Base-by-base conservation (phyloP, 2,113 vertebrate species). In the Argyrosomus japonicus region DNA sequence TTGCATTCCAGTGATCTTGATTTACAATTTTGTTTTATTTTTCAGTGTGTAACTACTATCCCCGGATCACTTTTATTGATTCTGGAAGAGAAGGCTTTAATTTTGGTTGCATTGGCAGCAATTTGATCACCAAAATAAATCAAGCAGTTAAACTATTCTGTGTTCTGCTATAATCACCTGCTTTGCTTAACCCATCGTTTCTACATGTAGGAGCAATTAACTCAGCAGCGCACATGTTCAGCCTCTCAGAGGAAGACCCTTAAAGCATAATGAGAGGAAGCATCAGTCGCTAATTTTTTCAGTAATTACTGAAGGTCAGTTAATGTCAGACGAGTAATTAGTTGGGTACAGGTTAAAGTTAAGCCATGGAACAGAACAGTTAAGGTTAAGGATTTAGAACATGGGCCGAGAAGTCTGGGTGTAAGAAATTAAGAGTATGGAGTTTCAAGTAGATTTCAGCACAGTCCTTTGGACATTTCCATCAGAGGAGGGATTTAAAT, bases 231-330 rank as follows among this genome's bases (percentile, higher is more conserved):
- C 47, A 32, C 21, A 27, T 62, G 17, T 43, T 58, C 63, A 47
- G 43, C 36, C 23, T 76, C 85, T 69, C 60, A 0, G 17, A 77
- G 73, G 76, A 83, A 56, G 69, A 58, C 27, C 29, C 60, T 54
- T 67, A 64, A 71, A 83, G 70, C 62, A 36, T 70, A 74, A 86
- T 68, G 70, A 83, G 68, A 68, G 65, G 70, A 74, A 9, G 21
- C 69, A 70, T 71, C 51, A 18, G 54, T 43, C 72, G 56, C 54
- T 79, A 68, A 81, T 85, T 88, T 73, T 74, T 83, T 78, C 1
- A 69, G 77, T 69, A 64, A 88, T 81, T 88, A 85, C 17, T 77
- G 29, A 65, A 83, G 76, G 73, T 75, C 65, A 58, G 1, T 62
- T 61, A 61, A 80, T 68, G 77, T 77, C 67, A 69, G 32, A 56